Evolutionary conservation across 2,113 vertebrate species (phyloP), one percentile per base, ranked within the genome.

Genomic region (Platanista minor): DNA sequence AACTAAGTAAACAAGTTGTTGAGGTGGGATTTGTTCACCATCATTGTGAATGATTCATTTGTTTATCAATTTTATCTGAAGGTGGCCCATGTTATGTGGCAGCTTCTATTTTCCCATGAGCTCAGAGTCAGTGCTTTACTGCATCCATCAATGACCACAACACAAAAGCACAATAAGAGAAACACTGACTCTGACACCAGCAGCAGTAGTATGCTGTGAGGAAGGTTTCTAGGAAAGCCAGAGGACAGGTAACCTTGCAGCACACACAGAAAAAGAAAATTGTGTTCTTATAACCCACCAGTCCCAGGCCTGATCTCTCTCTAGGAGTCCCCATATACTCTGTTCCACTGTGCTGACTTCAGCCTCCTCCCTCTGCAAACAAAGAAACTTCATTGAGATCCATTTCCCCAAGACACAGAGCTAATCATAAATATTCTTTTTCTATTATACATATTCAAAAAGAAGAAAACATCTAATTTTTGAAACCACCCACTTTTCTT

Each of bases 221-320:
- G n/a, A 61, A 52, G 23, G 3, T 20, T 57, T 72, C 61, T 52
- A 36, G 36, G 31, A 80, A 83, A 87, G 31, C 6, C 9, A 43
- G 4, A 25, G 20, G 46, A 54, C 23, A 13, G 13, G 6, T 12
- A 18, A 15, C n/a, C 41, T 74, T 54, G 39, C 17, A 54, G 18
- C 1, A 0, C 1, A 17, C 54, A 78, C 27, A 87, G 61, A 57
- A 87, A 75, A 78, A 43, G 29, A 2, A 23, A 75, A 43, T 57
- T 66, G 6, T 61, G 9, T 52, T 90, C 41, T 74, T 8, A 0
- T 31, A 80, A 29, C 43, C 8, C 3, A 0, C 1, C 3, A 20
- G 46, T 0, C 3, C 20, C 7, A 39, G 21, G n/a, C 52, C 46
- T 64, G 18, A 62, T 18, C 1, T 39, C 21, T 59, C 5, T 39